Evolutionary conservation across 2,888 invertebrate species (phyloP), one percentile per base, ranked within the genome.

Genomic region (Oligia latruncula): DNA sequence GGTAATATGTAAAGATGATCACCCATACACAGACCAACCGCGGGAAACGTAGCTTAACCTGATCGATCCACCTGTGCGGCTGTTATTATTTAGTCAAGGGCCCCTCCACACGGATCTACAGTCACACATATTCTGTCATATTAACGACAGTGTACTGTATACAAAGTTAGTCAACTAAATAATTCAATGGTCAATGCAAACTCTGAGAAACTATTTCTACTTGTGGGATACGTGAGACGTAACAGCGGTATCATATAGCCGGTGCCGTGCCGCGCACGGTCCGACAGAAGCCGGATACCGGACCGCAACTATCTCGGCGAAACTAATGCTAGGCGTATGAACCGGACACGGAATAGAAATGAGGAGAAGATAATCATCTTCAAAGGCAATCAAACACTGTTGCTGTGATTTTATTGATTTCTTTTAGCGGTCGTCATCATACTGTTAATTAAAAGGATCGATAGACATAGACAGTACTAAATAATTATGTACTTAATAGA

Each of bases 171-270:
- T 58, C 23, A 58, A 20, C 23, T 58, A n/a, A 58, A 58, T 58
- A 11, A 58, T n/a, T 55, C 55, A 55, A 55, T 55, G 55, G 55
- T n/a, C 23, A 58, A 23, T 11, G 23, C 4, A 58, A 58, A 58
- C 23, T 58, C 4, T 23, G 58, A 58, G 23, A 23, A 58, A 58
- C 58, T 58, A 23, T 11, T 58, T 11, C 58, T 55, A 20, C 6
- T 55, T 55, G 6, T 55, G 23, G 58, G 58, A 58, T n/a, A 58
- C 9, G 11, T n/a, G 23, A 58, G 58, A n/a, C 11, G 58, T 58
- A n/a, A 58, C 23, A 23, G 58, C 58, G 58, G 58, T 58, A n/a
- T 64, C 62, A 64, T 35, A 64, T 71, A 52, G 13, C 78, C 55
- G 71, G 71, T 15, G 5, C 60, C 15, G 40, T 4, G n/a, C 35